Percentiles rank a stretch among this genome's conserved stretches.
Conservation (phyloP, 2,797 vertebrate species). For the Karalla daura region DNA sequence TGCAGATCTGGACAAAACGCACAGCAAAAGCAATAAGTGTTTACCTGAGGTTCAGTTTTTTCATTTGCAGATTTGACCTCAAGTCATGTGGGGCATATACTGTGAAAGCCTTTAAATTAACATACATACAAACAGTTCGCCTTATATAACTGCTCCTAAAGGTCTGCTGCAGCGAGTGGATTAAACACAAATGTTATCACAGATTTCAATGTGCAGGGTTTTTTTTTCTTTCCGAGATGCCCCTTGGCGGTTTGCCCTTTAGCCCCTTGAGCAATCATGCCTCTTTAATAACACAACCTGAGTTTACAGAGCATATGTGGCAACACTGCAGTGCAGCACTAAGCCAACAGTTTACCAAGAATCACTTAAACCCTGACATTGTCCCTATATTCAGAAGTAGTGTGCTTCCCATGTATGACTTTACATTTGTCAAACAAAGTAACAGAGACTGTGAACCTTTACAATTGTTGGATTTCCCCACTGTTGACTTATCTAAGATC, state of each 20-base stretch:
- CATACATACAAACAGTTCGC: conserved; percentile 1
- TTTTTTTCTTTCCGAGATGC: conserved; percentile 3
- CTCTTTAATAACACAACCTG: too few species aligned
- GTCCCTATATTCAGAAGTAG: background rate
- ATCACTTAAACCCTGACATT: background rate
- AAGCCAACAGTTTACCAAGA: too few species aligned
- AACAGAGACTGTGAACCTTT: background rate
- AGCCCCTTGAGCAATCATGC: too few species aligned
- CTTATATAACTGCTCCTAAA: background rate
- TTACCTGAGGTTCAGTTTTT: background rate
- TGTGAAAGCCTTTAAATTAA: background rate
- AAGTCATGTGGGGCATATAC: background rate
- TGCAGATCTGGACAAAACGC: background rate
- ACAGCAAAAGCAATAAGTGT: background rate
- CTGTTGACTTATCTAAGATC: too few species aligned
- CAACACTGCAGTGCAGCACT: too few species aligned
- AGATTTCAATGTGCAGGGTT: conserved; percentile 1
- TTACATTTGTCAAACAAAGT: background rate
- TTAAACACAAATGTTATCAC: conserved; percentile 3
- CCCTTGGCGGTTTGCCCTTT: conserved; percentile 14
- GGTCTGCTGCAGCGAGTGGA: background rate
- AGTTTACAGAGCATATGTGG: too few species aligned
- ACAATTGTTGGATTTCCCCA: too few species aligned
- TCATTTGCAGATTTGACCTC: background rate
- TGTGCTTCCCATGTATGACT: background rate